These are phyloP conservation scores for Danio jaintianensis DNA, from an alignment of 2,797 vertebrate species.

Conservation along the genomic window DNA sequence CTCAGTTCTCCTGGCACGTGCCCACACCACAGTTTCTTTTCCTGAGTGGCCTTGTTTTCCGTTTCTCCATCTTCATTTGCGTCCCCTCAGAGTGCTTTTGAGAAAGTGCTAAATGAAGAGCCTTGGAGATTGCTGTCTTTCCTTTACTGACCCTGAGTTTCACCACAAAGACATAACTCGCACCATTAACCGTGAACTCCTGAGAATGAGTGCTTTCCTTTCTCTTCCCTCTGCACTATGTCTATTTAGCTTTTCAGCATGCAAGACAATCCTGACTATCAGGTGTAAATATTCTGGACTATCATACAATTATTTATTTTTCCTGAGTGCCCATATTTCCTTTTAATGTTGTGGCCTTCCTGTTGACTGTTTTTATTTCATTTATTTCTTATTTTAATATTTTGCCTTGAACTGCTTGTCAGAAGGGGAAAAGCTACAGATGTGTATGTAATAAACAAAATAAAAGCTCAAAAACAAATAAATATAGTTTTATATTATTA, in stretches of 20 bases:
- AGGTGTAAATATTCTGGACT: conserved; percentile 7
- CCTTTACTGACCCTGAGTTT: conserved; percentile 71
- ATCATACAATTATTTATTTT: neutral
- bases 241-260: conserved; percentile 12
- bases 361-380: neutral
- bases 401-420: neutral
- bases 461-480: no score
- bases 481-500: no score
- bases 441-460: no score
- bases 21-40: neutral
- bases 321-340: neutral
- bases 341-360: neutral
- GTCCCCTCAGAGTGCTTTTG: conserved; percentile 37
- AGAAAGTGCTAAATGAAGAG: conserved; percentile 64
- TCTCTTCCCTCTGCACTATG: conserved; percentile 18
- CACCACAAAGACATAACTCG: conserved; percentile 68
- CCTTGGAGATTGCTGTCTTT: conserved; percentile 75
- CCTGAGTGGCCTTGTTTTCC: conserved; percentile 29
- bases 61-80: conserved; percentile 40
- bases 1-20: conserved; percentile 12
- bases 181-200: conserved; percentile 63
- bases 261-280: conserved; percentile 4
- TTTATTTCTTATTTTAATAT: neutral
- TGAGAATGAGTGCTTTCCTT: conserved; percentile 28
- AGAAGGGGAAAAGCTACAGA: neutral